Evolutionary conservation across 2,888 invertebrate species (phyloP).

Genomic region (Aproaerema taeniolella): DNA sequence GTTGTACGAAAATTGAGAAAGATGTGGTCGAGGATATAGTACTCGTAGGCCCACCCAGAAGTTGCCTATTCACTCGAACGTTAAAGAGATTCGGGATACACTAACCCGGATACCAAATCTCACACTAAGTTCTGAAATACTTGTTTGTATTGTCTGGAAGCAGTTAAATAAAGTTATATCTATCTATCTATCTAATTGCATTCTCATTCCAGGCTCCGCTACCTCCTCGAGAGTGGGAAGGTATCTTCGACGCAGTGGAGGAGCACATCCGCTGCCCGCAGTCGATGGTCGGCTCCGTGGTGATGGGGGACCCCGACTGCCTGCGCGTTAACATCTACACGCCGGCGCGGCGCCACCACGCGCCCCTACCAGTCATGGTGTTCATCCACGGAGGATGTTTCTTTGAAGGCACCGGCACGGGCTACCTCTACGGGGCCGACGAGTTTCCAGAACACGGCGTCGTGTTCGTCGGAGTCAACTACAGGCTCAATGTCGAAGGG

Average conservation of each 20-base stretch:
- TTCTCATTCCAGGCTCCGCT: constrained; percentile 67
- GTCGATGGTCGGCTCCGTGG: constrained; percentile 36
- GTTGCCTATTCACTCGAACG: too few relatives aligned
- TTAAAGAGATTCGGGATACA: too few relatives aligned
- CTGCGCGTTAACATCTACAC: constrained; percentile 58
- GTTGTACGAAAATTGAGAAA: too few relatives aligned
- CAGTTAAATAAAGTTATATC: too few relatives aligned
- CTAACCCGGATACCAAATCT: too few relatives aligned
- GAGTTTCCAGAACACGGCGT: constrained; percentile 77
- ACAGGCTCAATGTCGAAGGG: constrained; percentile 77
- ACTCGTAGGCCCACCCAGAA: too few relatives aligned
- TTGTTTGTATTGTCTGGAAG: too few relatives aligned
- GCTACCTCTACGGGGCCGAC: constrained; percentile 78
- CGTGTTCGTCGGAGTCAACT: constrained; percentile 78
- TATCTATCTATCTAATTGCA: too few relatives aligned
- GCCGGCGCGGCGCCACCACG: constrained; percentile 34
- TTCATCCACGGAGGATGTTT: constrained; percentile 81
- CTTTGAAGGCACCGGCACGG: constrained; percentile 76
- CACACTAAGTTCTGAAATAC: too few relatives aligned
- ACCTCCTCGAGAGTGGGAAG: constrained; percentile 57
- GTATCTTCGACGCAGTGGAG: constrained; percentile 54
- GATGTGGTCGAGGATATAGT: too few relatives aligned
- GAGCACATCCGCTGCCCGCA: constrained; percentile 63
- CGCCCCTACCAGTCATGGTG: constrained; percentile 76
- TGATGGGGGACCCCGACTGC: constrained; percentile 53